These are phyloP conservation scores for Drosophila neocordata DNA, from an alignment of 1,140 invertebrate genomes.

Conservation along the genomic window DNA sequence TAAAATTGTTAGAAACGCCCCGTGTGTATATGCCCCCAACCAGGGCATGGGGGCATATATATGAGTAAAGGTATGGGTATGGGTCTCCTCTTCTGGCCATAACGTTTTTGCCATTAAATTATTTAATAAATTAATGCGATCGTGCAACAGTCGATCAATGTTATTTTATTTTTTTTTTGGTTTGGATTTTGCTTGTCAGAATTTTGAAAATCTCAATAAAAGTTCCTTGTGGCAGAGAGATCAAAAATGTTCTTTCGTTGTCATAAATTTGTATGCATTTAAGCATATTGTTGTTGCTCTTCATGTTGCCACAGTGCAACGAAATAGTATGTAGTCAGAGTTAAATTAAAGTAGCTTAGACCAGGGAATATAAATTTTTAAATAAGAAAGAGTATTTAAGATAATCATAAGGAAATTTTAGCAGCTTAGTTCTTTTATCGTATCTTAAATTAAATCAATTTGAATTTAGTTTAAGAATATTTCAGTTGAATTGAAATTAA, in stretches of 20 bases:
- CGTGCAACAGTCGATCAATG: conserved; percentile 56
- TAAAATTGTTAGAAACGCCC: conserved; percentile 82
- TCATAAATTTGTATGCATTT: conserved; percentile 57
- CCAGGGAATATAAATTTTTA: too few species aligned
- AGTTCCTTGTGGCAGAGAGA: conserved; percentile 31
- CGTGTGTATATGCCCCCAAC: conserved; percentile 52
- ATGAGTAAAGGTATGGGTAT: too few species aligned
- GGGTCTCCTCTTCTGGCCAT: conserved; percentile 34
- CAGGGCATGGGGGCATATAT: neutral
- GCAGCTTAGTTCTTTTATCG: too few species aligned
- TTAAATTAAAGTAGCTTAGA: too few species aligned
- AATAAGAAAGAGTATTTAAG: too few species aligned
- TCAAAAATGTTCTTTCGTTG: conserved; percentile 48
- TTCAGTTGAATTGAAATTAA: too few species aligned
- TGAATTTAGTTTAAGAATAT: too few species aligned
- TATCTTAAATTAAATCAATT: too few species aligned
- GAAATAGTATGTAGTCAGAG: neutral
- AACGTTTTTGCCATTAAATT: conserved; percentile 82
- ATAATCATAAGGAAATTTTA: too few species aligned
- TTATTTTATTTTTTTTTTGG: conserved; percentile 15
- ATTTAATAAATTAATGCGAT: conserved; percentile 81
- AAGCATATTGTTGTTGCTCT: conserved; percentile 10
- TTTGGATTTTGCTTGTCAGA: conserved; percentile 57
- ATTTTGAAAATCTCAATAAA: conserved; percentile 72
- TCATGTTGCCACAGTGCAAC: conserved; percentile 15